phyloP scores from a whole-genome alignment of 1,140 invertebrate species.

The Drosophila mauritiana region DNA sequence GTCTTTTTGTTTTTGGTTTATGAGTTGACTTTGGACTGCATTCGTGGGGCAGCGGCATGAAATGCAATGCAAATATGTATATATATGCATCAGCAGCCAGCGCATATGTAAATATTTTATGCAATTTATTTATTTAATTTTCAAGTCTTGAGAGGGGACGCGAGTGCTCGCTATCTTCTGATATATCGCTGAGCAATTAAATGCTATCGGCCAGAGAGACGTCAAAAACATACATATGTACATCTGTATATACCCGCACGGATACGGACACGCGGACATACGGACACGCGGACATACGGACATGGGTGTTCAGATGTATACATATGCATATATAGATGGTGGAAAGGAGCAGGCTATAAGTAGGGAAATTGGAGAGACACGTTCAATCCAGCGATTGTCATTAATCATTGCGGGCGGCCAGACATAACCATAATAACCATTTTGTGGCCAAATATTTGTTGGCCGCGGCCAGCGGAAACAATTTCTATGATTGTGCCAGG shows the following conservation, averaged over 20 bases:
- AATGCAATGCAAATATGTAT: constrained; percentile 49
- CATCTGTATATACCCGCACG: no score
- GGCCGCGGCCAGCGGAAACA: constrained; percentile 35
- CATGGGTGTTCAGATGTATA: background rate
- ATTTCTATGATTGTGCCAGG: constrained; percentile 44
- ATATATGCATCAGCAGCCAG: background rate
- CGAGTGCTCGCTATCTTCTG: constrained; percentile 62
- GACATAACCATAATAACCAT: constrained; percentile 72
- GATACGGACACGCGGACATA: no score
- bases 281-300: background rate
- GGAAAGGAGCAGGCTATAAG: constrained; percentile 25
- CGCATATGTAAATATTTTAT: constrained; percentile 22
- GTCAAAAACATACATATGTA: constrained; percentile 39
- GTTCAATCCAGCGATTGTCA: constrained; percentile 73
- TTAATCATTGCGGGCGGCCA: constrained; percentile 63
- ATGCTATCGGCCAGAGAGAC: constrained; percentile 71
- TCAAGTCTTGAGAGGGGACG: constrained; percentile 45
- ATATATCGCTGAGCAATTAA: constrained; percentile 80
- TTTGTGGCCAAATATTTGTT: constrained; percentile 78
- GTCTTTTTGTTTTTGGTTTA: constrained; percentile 37
- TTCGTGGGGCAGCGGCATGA: constrained; percentile 3
- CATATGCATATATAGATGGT: background rate
- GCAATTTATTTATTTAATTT: constrained; percentile 71
- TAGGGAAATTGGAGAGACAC: constrained; percentile 32
- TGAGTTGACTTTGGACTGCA: constrained; percentile 47